Base-by-base conservation (phyloP, 1,140 invertebrate genomes). In the Scaptodrosophila lebanonensis region DNA sequence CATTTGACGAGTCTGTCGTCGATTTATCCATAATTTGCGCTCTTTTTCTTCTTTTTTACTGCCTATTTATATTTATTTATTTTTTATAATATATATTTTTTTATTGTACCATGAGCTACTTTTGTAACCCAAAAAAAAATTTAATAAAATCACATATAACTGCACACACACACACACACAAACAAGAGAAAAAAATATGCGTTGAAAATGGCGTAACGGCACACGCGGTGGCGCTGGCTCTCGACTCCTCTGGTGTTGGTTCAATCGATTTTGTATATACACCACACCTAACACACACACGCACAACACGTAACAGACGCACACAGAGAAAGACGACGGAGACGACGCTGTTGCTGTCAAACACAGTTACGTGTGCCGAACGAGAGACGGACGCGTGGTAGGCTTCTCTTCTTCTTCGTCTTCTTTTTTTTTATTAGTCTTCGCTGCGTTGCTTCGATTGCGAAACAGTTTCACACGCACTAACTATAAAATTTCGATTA, bases 241-340 rank as follows among this genome's bases (percentile, higher is more conserved):
- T 15, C 44, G 51, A 22, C 49, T 50, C 62, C 62, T 3, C 22
- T 25, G 45, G 35, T 47, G 42, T 43, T 75, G 47, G 50, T 75
- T 75, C 66, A 77, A 77, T 77, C 72, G 72, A 77, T 77, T 77
- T 77, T 79, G 54, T 77, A 77, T 77, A 77, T 53, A 77, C 72
- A 77, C 72, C 72, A 77, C 72, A 77, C 72, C 73, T 79, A 72
- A 52, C 66, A 44, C 61, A 61, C 56, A 36, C 56, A 57, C 59
- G 39, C 20, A 40, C 62, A 38, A 42, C 43, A 29, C 35, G 17
- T 13, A 25, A 42, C 45, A 11, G 18, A 57, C 56, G 22, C 16
- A 11, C 32, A 33, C 13, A 43, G 56, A 45, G 15, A 54, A 40
- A 12, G 17, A 32, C 59, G 59, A 60, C 57, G 57, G 40, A 27